Evolutionary conservation across 1,140 invertebrate species (phyloP).

Genomic region (Gerris buenoi): DNA sequence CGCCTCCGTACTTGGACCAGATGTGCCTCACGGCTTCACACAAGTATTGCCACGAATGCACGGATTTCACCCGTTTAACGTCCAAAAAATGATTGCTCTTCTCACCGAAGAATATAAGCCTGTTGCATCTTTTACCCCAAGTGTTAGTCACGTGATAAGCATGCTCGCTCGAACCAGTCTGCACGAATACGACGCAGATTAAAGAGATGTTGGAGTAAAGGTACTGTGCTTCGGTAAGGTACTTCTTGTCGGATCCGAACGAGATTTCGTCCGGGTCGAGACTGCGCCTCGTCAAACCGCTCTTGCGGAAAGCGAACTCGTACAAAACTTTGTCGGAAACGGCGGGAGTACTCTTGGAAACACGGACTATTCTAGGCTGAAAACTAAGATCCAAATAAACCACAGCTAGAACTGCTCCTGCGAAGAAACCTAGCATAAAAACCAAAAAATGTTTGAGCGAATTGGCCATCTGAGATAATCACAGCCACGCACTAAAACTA

Average conservation of each 20-base stretch:
- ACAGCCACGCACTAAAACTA: no score
- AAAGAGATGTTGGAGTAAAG: slow-evolving; percentile 16
- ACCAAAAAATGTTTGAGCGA: neutral
- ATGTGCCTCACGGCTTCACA: slow-evolving; percentile 17
- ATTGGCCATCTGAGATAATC: neutral
- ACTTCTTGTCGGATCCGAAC: neutral
- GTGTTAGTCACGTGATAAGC: slow-evolving; percentile 18
- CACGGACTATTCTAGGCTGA: neutral
- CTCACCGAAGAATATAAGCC: slow-evolving; percentile 12
- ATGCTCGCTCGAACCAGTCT: slow-evolving; percentile 12
- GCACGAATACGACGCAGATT: slow-evolving; percentile 19
- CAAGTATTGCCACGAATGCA: slow-evolving; percentile 20
- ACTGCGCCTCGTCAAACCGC: neutral
- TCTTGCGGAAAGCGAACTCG: neutral
- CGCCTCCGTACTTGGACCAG: slow-evolving; percentile 3
- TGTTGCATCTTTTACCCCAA: slow-evolving; percentile 19
- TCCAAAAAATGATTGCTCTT: slow-evolving; percentile 10
- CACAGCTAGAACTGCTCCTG: neutral
- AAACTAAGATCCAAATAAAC: neutral
- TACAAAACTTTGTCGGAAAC: neutral
- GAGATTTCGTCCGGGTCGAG: slow-evolving; percentile 6
- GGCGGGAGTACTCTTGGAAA: neutral
- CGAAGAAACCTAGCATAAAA: neutral
- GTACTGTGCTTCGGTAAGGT: slow-evolving; percentile 5
- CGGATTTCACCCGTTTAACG: slow-evolving; percentile 9